A percentile compares a stretch with the other conserved stretches of the same genome.
Conservation (phyloP, 2,797 vertebrate species). For the Fistularia tabacaria region DNA sequence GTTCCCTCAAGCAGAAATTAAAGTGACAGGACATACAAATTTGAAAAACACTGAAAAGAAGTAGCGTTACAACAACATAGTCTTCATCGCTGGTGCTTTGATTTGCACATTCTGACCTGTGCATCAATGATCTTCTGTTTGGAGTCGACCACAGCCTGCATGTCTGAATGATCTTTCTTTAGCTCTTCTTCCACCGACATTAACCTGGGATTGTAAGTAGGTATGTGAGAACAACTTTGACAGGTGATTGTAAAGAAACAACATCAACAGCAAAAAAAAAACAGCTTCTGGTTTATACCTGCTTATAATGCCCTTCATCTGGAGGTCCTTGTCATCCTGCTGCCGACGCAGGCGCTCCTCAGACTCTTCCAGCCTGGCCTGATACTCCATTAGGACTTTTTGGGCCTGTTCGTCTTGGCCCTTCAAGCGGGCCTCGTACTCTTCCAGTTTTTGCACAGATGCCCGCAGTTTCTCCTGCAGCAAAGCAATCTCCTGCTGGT, state of each 20-base stretch:
- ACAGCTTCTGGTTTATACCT: slow-evolving; percentile 69
- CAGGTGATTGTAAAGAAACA: neutral
- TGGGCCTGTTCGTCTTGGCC: slow-evolving; percentile 95
- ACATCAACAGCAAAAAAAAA: neutral
- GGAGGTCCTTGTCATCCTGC: slow-evolving; percentile 97
- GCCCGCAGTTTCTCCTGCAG: slow-evolving; percentile 94
- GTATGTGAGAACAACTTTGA: neutral
- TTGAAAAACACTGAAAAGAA: neutral
- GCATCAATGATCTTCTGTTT: slow-evolving; percentile 99
- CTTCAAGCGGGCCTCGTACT: slow-evolving; percentile 91
- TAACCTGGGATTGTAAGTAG: slow-evolving; percentile 71
- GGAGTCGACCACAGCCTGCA: slow-evolving; percentile 96
- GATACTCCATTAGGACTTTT: slow-evolving; percentile 95
- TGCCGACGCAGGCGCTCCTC: slow-evolving; percentile 91
- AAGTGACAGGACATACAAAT: slow-evolving; percentile 19
- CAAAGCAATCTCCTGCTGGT: slow-evolving; percentile 89
- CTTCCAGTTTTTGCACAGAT: slow-evolving; percentile 94
- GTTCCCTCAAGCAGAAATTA: slow-evolving; percentile 13
- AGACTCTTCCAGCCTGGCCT: slow-evolving; percentile 93
- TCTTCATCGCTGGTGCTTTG: too few species aligned
- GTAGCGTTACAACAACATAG: neutral
- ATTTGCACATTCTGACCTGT: slow-evolving; percentile 77
- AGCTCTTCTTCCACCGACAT: slow-evolving; percentile 98
- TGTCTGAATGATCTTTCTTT: slow-evolving; percentile 96
- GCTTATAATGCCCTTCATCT: slow-evolving; percentile 99